Conservation (phyloP, 2,113 vertebrate species). For the Stigmatopora argus region DNA sequence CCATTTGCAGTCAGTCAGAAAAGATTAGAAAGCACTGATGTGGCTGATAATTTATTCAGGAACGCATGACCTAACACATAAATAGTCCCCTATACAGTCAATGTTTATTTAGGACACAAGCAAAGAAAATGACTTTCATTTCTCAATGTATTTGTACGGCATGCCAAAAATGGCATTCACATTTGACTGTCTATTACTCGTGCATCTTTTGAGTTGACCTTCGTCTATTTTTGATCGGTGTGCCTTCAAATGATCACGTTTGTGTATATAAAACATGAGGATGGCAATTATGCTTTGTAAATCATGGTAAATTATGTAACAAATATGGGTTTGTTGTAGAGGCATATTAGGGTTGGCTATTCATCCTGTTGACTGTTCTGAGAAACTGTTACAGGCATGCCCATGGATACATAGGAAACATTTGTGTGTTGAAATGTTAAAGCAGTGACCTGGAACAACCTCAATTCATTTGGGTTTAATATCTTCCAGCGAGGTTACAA, state of each 20-base stretch:
- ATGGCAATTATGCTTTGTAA: conserved; percentile 25
- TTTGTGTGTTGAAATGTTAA: conserved; percentile 50
- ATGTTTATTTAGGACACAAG: conserved; percentile 39
- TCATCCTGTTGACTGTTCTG: conserved; percentile 27
- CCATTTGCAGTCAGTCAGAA: conserved; percentile 34
- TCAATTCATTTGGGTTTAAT: conserved; percentile 60
- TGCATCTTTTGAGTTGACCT: too few relatives aligned
- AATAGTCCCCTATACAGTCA: conserved; percentile 41
- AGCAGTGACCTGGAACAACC: conserved; percentile 55
- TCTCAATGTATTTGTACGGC: too few relatives aligned
- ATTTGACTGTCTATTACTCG: background rate
- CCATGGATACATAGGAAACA: conserved; percentile 56
- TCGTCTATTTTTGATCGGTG: too few relatives aligned
- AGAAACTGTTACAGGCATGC: conserved; percentile 42
- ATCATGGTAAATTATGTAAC: conserved; percentile 10
- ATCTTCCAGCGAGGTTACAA: conserved; percentile 58
- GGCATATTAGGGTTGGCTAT: conserved; percentile 19
- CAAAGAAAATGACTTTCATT: conserved; percentile 8
- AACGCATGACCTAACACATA: conserved; percentile 36
- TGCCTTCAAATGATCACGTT: too few relatives aligned
- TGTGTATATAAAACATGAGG: background rate
- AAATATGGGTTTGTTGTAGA: conserved; percentile 37
- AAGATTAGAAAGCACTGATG: conserved; percentile 48
- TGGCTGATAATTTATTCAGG: conserved; percentile 36
- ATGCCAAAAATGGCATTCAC: background rate